Evolutionary conservation across 2,888 invertebrate species (phyloP), one percentile per base, ranked within the genome.

Genomic region (Napeogenes inachia): DNA sequence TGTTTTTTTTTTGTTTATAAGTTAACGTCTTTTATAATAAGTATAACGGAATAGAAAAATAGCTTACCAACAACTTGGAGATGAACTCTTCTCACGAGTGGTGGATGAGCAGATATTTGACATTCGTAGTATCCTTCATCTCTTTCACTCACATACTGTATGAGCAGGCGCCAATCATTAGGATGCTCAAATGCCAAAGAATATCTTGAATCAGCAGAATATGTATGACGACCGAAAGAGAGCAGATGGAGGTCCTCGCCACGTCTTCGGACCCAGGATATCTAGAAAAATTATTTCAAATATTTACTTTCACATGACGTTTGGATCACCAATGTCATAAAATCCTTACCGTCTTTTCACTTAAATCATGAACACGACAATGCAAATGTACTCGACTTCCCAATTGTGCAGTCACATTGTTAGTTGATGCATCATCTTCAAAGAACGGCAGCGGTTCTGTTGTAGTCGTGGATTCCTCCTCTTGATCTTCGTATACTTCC

Each of bases 51-150:
- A 30, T 62, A 65, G 57, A 57, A 45, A 58, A 60, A 60, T 10
- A 6, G 89, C 93, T 93, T 77, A 95, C 95, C 95, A 77, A 94
- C 94, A 71, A 95, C 94, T 71, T 92, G 90, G 64, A 95, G 92
- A 79, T 93, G 92, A 56, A 95, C 93, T 75, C 93, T 91, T 73
- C 94, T 89, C 68, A 94, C 94, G 62, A 94, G 83, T 10, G 95
- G 94, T 8, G 95, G 95, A 81, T 95, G 95, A 21, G 94, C 93
- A n/a, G 94, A 95, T 69, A 95, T 94, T 87, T 95, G 95, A 73
- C 95, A 95, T 82, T 95, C 95, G 82, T 95, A 95, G 72, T 92
- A 92, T n/a, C 95, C 95, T 68, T 94, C 93, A 76, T 95, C 95
- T 61, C 94, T 89, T 76, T 94, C 94, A 63, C 94, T 94, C 68